Percentiles rank a stretch among this genome's conserved stretches.
These are phyloP conservation scores for Lingula anatina DNA, from an alignment of 2,888 invertebrate genomes.

Conservation along the genomic window DNA sequence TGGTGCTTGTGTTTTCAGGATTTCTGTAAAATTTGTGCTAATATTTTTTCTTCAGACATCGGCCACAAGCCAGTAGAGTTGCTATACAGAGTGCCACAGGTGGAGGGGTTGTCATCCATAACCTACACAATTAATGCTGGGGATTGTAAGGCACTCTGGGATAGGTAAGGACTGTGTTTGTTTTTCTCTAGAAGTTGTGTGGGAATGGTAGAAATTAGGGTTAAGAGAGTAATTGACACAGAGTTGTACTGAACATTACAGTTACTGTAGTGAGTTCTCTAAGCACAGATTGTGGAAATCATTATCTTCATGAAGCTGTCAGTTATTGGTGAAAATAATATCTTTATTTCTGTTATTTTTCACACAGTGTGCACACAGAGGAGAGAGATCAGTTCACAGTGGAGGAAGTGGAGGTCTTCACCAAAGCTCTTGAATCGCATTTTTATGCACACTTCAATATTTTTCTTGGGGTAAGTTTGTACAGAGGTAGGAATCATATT, in stretches of 20 bases:
- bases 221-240: neutral
- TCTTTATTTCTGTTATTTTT: neutral
- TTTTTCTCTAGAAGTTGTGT: too few species aligned
- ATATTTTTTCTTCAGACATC: constrained; percentile 6
- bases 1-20: too few species aligned
- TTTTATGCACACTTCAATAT: constrained; percentile 27
- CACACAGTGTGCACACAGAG: constrained; percentile 18
- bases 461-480: constrained; percentile 26
- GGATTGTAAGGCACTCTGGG: constrained; percentile 32
- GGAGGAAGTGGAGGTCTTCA: constrained; percentile 24
- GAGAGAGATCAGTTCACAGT: constrained; percentile 19
- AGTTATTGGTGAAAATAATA: neutral
- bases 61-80: constrained; percentile 24
- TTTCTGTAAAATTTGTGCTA: too few species aligned
- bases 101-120: constrained; percentile 28
- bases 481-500: too few species aligned
- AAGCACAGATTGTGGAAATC: neutral
- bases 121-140: constrained; percentile 26
- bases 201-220: too few species aligned
- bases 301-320: too few species aligned
- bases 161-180: constrained; percentile 26
- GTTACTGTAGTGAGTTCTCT: neutral
- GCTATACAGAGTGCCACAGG: constrained; percentile 26
- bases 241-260: neutral
- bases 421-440: constrained; percentile 26